Evolutionary conservation across 2,888 invertebrate species (phyloP).

Genomic region (Meliscaeva auricollis): DNA sequence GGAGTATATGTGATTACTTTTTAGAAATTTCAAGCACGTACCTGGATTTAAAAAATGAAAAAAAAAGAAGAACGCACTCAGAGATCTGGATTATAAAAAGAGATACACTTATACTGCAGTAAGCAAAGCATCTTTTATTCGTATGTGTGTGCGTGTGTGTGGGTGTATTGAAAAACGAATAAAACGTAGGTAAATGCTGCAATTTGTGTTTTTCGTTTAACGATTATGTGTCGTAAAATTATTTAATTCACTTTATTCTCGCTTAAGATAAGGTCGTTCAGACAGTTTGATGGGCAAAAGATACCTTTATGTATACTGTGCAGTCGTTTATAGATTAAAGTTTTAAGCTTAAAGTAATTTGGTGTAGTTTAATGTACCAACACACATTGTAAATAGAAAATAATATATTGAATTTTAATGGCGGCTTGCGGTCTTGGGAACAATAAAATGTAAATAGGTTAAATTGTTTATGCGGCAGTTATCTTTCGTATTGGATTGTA

Average conservation of each 20-base stretch:
- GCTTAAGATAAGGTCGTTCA: constrained; percentile 42
- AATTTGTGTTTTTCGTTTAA: constrained; percentile 42
- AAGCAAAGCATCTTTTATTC: neutral
- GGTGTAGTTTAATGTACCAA: neutral
- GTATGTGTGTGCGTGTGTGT: neutral
- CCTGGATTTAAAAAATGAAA: neutral
- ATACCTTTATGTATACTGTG: no score
- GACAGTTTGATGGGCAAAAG: constrained; percentile 30
- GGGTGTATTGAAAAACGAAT: neutral
- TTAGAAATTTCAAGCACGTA: constrained; percentile 25
- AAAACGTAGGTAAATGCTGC: constrained; percentile 12
- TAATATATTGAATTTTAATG: constrained; percentile 10
- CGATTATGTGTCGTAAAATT: constrained; percentile 66
- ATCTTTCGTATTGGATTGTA: no score
- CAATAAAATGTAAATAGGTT: no score
- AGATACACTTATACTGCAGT: neutral
- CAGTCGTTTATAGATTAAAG: constrained; percentile 8
- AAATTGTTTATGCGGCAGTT: no score
- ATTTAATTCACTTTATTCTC: constrained; percentile 66
- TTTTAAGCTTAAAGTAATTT: neutral
- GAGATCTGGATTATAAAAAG: neutral
- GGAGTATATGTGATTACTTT: constrained; percentile 34
- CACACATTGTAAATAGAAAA: neutral
- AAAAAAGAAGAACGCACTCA: neutral
- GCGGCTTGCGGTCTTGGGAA: no score